phyloP scores from a whole-genome alignment of 2,888 invertebrate species.

The Apomyelois bistriatella region DNA sequence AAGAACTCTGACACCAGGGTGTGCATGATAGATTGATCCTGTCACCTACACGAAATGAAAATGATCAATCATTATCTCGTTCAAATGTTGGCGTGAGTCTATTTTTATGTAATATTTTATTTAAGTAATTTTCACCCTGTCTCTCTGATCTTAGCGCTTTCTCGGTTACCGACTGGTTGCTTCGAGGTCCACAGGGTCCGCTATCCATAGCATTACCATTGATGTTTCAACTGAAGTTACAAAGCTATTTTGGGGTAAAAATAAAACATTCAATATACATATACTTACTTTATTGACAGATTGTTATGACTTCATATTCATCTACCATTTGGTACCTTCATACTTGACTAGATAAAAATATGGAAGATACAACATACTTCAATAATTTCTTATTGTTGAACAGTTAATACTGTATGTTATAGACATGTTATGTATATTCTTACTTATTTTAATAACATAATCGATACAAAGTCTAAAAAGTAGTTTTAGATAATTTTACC shows the following conservation, averaged over 20 bases:
- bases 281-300: slow-evolving; percentile 43
- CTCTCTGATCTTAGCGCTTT: too few species aligned
- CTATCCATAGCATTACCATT: too few species aligned
- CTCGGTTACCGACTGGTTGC: too few species aligned
- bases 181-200: too few species aligned
- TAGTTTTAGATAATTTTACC: neutral
- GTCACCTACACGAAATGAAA: too few species aligned
- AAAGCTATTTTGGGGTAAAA: slow-evolving; percentile 15
- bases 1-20: too few species aligned
- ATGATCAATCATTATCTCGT: too few species aligned
- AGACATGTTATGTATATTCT: neutral
- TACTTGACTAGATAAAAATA: slow-evolving; percentile 40
- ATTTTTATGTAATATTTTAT: too few species aligned
- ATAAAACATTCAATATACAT: slow-evolving; percentile 29
- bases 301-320: slow-evolving; percentile 28
- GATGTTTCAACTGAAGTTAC: too few species aligned
- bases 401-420: neutral
- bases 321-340: slow-evolving; percentile 24
- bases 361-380: slow-evolving; percentile 18
- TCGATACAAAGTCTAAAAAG: neutral
- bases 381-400: neutral
- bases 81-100: too few species aligned
- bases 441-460: neutral
- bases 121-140: too few species aligned
- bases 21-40: too few species aligned